These are phyloP conservation scores for Platypus cylindrus DNA, from an alignment of 2,888 invertebrate genomes.

Conservation along the genomic window DNA sequence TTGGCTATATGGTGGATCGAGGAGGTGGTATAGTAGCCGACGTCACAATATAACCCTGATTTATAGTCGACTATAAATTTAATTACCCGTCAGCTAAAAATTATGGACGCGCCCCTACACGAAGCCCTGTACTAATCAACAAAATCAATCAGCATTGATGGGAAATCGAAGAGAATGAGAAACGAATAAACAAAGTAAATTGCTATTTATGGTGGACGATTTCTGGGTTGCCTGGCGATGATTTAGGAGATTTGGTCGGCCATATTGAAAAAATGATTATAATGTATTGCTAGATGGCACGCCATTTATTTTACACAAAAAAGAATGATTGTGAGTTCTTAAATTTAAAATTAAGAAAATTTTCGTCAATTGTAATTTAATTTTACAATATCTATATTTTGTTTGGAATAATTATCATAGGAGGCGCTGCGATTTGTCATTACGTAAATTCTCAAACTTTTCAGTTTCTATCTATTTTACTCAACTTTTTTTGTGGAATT, in stretches of 20 bases:
- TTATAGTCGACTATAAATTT: conserved; percentile 14
- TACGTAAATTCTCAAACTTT: too few species aligned
- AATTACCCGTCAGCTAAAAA: conserved; percentile 14
- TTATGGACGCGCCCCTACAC: conserved; percentile 14
- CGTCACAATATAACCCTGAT: too few species aligned
- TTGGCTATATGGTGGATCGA: too few species aligned
- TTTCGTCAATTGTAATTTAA: too few species aligned
- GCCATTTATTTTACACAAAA: conserved; percentile 22
- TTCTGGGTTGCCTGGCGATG: conserved; percentile 27
- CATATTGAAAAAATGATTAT: conserved; percentile 22
- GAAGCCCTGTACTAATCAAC: conserved; percentile 12
- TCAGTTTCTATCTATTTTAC: too few species aligned
- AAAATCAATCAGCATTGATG: conserved; percentile 17
- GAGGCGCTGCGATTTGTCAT: too few species aligned
- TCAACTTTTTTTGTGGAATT: too few species aligned
- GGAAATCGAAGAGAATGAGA: conserved; percentile 13
- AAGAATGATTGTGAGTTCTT: conserved; percentile 3
- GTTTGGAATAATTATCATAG: too few species aligned
- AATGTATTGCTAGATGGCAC: conserved; percentile 25
- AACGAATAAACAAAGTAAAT: conserved; percentile 16
- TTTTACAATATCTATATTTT: too few species aligned
- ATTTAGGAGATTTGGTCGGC: conserved; percentile 24
- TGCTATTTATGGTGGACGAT: conserved; percentile 26
- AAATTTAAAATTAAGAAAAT: too few species aligned
- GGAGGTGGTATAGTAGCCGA: too few species aligned